Evolutionary conservation across 2,113 vertebrate species (phyloP).

Genomic region (Ursus arctos): DNA sequence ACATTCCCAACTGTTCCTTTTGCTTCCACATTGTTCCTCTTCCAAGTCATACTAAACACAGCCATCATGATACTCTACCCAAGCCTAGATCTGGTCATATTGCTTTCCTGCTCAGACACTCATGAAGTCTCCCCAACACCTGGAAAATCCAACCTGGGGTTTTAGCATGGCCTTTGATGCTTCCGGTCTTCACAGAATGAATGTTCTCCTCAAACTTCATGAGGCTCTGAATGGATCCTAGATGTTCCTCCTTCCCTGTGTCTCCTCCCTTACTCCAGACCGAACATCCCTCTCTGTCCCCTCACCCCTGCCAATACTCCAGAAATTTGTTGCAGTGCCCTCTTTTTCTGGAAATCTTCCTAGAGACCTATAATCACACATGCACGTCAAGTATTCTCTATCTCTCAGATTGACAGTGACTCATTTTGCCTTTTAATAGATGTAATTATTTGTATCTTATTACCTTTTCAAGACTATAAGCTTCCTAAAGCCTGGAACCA

Average conservation of each 20-base stretch:
- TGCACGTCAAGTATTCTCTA: neutral
- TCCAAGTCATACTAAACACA: neutral
- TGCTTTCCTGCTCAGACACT: neutral
- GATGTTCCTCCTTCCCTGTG: neutral
- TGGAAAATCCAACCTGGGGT: neutral
- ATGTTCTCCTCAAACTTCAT: neutral
- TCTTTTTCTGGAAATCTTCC: slow-evolving; percentile 19
- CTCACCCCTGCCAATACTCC: neutral
- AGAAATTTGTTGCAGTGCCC: neutral
- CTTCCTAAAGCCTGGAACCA: neutral
- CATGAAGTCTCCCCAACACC: neutral
- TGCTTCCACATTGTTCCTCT: neutral
- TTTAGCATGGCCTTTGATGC: neutral
- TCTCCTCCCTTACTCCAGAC: neutral
- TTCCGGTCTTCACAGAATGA: neutral
- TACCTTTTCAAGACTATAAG: neutral
- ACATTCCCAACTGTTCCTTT: neutral
- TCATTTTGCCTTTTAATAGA: slow-evolving; percentile 1
- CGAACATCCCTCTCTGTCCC: neutral
- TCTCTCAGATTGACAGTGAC: neutral
- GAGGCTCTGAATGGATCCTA: neutral
- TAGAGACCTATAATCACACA: neutral
- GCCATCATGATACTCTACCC: neutral
- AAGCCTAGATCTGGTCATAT: neutral
- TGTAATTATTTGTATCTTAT: neutral